These are phyloP conservation scores for Alosa alosa DNA, from an alignment of 2,113 vertebrate species.

Conservation along the genomic window DNA sequence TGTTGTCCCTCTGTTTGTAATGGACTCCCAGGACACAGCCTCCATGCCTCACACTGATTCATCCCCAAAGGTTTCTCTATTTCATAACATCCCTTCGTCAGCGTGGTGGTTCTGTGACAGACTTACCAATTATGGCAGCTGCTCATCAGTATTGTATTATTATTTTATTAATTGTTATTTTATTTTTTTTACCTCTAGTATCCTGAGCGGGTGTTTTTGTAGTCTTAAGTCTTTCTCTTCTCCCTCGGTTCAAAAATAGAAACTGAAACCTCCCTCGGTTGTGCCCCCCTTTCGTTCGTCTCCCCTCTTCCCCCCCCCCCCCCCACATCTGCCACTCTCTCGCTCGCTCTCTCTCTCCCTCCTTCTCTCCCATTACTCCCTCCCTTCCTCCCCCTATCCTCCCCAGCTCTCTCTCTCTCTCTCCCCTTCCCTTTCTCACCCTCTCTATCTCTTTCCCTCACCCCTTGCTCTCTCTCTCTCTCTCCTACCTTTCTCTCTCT, in stretches of 20 bases:
- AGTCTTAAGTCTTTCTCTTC: slow-evolving; percentile 6
- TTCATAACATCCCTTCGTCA: background rate
- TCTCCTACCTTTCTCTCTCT: background rate
- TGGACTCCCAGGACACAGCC: background rate
- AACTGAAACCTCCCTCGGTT: slow-evolving; percentile 7
- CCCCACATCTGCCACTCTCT: background rate
- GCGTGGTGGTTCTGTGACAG: background rate
- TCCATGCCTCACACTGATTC: background rate
- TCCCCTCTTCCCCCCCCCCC: background rate
- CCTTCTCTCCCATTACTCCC: background rate
- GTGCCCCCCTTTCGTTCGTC: background rate
- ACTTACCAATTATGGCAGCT: background rate
- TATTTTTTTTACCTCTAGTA: background rate
- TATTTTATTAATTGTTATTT: background rate
- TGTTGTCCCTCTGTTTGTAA: background rate
- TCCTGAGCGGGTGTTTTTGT: background rate
- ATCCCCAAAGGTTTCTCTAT: background rate
- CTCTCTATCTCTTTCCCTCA: background rate
- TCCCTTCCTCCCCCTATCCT: too few species aligned
- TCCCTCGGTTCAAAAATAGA: background rate
- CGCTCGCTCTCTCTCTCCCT: background rate
- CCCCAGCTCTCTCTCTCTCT: too few species aligned
- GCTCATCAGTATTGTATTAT: background rate
- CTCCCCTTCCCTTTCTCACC: background rate
- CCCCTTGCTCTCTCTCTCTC: background rate